Conservation (phyloP, 2,888 invertebrate genomes). For the Fragum sueziense region DNA sequence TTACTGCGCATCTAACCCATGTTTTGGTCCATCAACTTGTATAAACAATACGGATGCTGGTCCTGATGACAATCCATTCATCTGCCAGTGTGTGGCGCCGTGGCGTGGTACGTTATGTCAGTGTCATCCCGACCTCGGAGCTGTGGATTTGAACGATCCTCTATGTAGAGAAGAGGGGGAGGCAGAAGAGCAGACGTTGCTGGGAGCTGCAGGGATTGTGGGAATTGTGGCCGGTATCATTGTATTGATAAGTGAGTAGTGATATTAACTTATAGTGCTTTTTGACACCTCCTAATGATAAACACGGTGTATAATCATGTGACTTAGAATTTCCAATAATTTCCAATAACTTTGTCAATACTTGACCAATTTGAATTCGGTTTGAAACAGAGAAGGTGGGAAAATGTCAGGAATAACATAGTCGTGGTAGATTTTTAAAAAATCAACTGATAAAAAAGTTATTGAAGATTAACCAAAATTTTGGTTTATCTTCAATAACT, state of each 20-base stretch:
- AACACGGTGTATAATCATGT: too few relatives aligned
- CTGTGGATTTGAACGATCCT: slow-evolving; percentile 80
- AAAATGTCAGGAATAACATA: too few relatives aligned
- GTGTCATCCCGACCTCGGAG: slow-evolving; percentile 96
- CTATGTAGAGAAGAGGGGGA: slow-evolving; percentile 16
- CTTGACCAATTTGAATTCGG: too few relatives aligned
- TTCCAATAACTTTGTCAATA: too few relatives aligned
- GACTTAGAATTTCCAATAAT: too few relatives aligned
- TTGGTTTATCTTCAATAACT: too few relatives aligned
- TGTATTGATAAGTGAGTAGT: slow-evolving; percentile 90
- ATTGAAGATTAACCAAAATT: too few relatives aligned
- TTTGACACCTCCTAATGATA: too few relatives aligned
- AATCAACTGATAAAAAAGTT: too few relatives aligned
- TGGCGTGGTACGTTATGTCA: slow-evolving; percentile 87
- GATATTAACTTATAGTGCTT: too few relatives aligned
- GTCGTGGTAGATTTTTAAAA: too few relatives aligned
- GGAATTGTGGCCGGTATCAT: slow-evolving; percentile 98
- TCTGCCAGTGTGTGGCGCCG: slow-evolving; percentile 23
- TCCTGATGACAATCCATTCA: slow-evolving; percentile 29
- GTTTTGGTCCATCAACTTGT: slow-evolving; percentile 83
- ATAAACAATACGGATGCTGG: slow-evolving; percentile 38
- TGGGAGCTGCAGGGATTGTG: slow-evolving; percentile 89
- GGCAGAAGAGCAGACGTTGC: slow-evolving; percentile 78
- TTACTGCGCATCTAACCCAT: slow-evolving; percentile 76
- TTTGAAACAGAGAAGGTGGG: too few relatives aligned